A percentile compares a stretch with the other conserved stretches of the same genome.
Evolutionary conservation across 2,888 invertebrate genomes (phyloP).

Genomic region (Meteorus cinctellus): DNA sequence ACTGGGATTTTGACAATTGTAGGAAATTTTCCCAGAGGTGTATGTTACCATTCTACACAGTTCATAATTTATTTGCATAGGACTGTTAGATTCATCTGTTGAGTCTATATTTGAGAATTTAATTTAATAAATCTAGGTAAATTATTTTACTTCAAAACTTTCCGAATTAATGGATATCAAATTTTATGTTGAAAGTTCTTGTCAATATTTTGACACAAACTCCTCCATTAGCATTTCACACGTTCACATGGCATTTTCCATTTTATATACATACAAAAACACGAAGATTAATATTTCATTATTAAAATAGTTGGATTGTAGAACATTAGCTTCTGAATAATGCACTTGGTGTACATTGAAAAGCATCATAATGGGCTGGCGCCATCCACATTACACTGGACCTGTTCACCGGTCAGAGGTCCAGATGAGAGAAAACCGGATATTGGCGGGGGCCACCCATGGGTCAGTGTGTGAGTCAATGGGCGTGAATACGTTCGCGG

Average conservation of each 20-base stretch:
- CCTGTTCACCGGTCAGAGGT: constrained; percentile 69
- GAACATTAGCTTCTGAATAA: background rate
- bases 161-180: background rate
- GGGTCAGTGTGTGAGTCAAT: constrained; percentile 64
- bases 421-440: constrained; percentile 65
- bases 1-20: constrained; percentile 51
- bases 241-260: too few species aligned
- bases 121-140: constrained; percentile 7
- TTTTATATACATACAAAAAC: too few species aligned
- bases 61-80: constrained; percentile 62
- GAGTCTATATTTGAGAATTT: constrained; percentile 23
- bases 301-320: background rate
- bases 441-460: constrained; percentile 54
- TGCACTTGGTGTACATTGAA: constrained; percentile 51
- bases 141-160: background rate
- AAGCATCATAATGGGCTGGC: constrained; percentile 63
- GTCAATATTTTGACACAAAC: too few species aligned
- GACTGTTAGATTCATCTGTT: constrained; percentile 40
- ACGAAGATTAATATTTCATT: background rate
- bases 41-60: constrained; percentile 58
- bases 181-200: background rate
- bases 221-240: too few species aligned
- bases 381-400: constrained; percentile 53
- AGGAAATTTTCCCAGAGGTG: constrained; percentile 64
- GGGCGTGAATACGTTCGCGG: constrained; percentile 54